Percentiles rank a stretch among this genome's conserved stretches.
Evolutionary conservation across 2,113 vertebrate genomes (phyloP).

Genomic region (Chlorodrepanis virens): DNA sequence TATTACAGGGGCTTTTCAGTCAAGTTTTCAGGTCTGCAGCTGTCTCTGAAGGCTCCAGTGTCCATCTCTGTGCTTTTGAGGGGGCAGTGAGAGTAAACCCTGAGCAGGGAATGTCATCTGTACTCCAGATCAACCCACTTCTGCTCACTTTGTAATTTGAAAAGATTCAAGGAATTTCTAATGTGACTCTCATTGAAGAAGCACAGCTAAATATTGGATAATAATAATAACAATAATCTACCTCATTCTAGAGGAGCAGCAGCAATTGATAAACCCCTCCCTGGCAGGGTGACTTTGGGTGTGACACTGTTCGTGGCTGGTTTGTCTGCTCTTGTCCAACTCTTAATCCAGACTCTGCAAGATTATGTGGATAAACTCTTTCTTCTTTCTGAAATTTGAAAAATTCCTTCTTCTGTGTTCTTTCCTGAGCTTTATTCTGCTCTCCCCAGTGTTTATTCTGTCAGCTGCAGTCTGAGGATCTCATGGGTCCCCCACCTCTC

Average conservation of each 20-base stretch:
- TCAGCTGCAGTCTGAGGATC: neutral
- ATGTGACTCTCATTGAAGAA: neutral
- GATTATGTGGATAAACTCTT: neutral
- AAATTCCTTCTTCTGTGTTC: neutral
- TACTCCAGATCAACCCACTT: neutral
- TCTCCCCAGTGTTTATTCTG: slow-evolving; percentile 17
- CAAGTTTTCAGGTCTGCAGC: neutral
- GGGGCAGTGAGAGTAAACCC: neutral
- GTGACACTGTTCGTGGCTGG: neutral
- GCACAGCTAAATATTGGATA: neutral
- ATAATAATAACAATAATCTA: neutral
- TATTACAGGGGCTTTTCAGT: neutral
- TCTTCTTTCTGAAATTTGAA: neutral
- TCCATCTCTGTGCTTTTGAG: neutral
- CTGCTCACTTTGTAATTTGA: neutral
- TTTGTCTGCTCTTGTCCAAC: neutral
- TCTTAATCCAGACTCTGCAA: neutral
- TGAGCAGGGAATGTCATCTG: neutral
- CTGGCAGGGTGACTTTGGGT: fast-evolving
- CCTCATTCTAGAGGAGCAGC: neutral
- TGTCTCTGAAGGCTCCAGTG: neutral
- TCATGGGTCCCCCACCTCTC: neutral
- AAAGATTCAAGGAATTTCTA: neutral
- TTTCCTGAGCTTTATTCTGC: neutral
- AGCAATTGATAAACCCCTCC: neutral